Conservation (phyloP, 2,888 invertebrate species). For the Acleris literana region DNA sequence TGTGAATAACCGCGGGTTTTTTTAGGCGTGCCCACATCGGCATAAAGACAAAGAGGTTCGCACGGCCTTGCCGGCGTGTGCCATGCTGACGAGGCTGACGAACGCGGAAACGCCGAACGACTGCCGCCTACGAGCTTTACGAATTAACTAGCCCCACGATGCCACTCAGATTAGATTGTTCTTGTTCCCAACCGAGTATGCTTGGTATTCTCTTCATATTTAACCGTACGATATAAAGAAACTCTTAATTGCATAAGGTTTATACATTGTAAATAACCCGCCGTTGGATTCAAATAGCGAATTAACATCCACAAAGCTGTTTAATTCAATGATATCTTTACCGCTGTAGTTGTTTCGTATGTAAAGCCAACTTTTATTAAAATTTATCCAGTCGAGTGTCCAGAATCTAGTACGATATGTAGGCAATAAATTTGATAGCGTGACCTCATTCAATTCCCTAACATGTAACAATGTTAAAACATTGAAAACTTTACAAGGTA, state of each 20-base stretch:
- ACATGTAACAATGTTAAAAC: slow-evolving; percentile 40
- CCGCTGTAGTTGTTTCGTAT: slow-evolving; percentile 1
- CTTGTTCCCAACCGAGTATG: slow-evolving; percentile 14
- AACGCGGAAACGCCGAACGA: slow-evolving; percentile 61
- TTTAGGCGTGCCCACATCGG: slow-evolving; percentile 50
- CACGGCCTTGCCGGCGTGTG: slow-evolving; percentile 74
- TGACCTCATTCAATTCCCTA: slow-evolving; percentile 49
- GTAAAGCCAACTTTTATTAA: slow-evolving; percentile 11
- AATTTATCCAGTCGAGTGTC: slow-evolving; percentile 5
- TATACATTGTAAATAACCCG: not conserved
- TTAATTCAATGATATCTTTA: slow-evolving; percentile 15
- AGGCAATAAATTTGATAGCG: slow-evolving; percentile 52
- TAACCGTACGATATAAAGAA: not conserved
- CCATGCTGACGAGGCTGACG: slow-evolving; percentile 55
- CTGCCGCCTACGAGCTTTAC: slow-evolving; percentile 73
- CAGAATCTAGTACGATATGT: not conserved
- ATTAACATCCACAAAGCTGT: slow-evolving; percentile 17
- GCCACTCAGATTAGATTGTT: slow-evolving; percentile 32
- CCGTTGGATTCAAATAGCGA: not conserved
- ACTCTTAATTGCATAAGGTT: too few species aligned
- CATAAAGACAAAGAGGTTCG: slow-evolving; percentile 78
- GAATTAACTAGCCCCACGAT: slow-evolving; percentile 57
- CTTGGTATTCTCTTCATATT: slow-evolving; percentile 10
- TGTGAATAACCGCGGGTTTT: slow-evolving; percentile 48
- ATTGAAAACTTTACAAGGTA: slow-evolving; percentile 18